Percentiles rank a stretch among this genome's conserved stretches.
Evolutionary conservation across 2,113 vertebrate species (phyloP).

Genomic region (Phycodurus eques): DNA sequence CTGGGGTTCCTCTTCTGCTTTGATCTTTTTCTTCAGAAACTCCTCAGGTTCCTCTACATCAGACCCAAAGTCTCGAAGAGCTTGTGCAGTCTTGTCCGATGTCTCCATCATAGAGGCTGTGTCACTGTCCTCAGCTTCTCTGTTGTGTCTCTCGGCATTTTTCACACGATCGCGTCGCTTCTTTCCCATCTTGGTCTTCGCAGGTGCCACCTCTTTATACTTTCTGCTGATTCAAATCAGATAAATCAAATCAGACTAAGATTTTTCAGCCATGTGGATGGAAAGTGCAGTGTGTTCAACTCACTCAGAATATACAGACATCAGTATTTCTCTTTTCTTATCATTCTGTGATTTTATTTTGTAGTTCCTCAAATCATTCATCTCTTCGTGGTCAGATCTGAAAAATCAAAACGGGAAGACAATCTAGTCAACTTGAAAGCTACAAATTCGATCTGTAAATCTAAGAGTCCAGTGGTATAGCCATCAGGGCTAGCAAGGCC

Average conservation of each 20-base stretch:
- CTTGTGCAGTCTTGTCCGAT: constrained; percentile 8
- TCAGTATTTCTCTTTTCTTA: constrained; percentile 78
- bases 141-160: constrained; percentile 22
- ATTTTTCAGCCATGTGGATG: neutral
- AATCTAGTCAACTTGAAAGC: accelerated
- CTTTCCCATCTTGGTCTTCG: constrained; percentile 62
- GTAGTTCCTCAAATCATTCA: constrained; percentile 76
- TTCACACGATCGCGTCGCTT: constrained; percentile 53
- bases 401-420: neutral
- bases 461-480: neutral
- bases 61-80: constrained; percentile 15
- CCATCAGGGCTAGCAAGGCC: too few relatives aligned
- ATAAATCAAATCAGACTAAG: neutral
- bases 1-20: constrained; percentile 23
- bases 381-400: constrained; percentile 84
- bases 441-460: neutral
- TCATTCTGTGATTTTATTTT: constrained; percentile 74
- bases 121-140: constrained; percentile 5
- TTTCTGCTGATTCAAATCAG: constrained; percentile 45
- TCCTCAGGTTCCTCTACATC: constrained; percentile 29
- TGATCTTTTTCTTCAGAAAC: constrained; percentile 63
- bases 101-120: neutral
- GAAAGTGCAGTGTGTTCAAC: constrained; percentile 32
- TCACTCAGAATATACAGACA: constrained; percentile 76
- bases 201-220: constrained; percentile 35